These are phyloP conservation scores for Leptatherina wallacei DNA, from an alignment of 2,797 vertebrate genomes.

Conservation along the genomic window DNA sequence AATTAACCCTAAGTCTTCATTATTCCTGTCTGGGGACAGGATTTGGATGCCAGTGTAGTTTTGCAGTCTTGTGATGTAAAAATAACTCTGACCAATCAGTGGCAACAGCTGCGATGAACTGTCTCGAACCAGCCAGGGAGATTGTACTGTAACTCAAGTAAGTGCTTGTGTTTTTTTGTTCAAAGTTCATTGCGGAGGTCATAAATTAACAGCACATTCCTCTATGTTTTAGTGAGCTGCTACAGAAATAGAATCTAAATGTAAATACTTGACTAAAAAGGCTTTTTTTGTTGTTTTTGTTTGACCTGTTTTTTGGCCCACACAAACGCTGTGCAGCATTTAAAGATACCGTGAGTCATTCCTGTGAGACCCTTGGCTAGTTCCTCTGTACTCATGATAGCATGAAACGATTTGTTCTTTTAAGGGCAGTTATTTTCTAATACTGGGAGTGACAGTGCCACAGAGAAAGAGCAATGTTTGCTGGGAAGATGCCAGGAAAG, in stretches of 20 bases:
- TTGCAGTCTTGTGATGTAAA: constrained; percentile 71
- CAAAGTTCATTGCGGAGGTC: constrained; percentile 30
- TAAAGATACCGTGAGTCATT: constrained; percentile 45
- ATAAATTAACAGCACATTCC: constrained; percentile 47
- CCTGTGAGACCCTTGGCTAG: constrained; percentile 38
- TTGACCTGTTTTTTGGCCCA: constrained; percentile 26
- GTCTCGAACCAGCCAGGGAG: constrained; percentile 49
- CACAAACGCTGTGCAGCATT: constrained; percentile 29
- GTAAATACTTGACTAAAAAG: constrained; percentile 61
- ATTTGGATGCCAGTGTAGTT: constrained; percentile 65
- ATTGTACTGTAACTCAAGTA: constrained; percentile 63
- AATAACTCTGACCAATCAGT: constrained; percentile 76
- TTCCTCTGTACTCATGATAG: constrained; percentile 25
- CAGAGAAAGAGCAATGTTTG: constrained; percentile 67
- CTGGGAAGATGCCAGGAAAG: constrained; percentile 70
- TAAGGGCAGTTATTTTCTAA: constrained; percentile 67
- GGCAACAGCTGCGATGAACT: constrained; percentile 76
- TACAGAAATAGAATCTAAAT: constrained; percentile 48
- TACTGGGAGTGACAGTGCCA: constrained; percentile 61
- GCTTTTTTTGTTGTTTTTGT: constrained; percentile 16
- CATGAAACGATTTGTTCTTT: constrained; percentile 58
- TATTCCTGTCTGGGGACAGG: constrained; percentile 48
- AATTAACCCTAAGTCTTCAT: constrained; percentile 57
- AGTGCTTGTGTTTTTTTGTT: constrained; percentile 66
- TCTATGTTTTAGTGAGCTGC: constrained; percentile 22